Percentiles rank a stretch among this genome's conserved stretches.
Conservation (phyloP, 2,113 vertebrate species). For the Clarias macrocephalus region DNA sequence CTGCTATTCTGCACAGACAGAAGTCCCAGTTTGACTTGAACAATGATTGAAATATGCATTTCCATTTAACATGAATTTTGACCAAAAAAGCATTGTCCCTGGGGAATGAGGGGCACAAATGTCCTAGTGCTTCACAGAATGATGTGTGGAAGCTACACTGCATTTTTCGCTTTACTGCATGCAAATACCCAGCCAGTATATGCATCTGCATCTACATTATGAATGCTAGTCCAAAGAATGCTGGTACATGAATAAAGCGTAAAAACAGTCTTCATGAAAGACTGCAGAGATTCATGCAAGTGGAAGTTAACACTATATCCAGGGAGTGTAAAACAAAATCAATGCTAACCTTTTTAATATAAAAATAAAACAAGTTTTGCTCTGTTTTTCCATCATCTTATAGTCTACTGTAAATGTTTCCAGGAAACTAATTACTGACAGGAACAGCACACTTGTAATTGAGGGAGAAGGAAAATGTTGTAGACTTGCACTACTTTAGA, state of each 20-base stretch:
- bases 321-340: neutral
- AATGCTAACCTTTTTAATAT: neutral
- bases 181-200: neutral
- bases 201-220: neutral
- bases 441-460: neutral
- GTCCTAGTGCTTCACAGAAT: neutral
- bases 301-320: neutral
- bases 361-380: neutral
- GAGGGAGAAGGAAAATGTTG: neutral
- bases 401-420: neutral
- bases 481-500: neutral
- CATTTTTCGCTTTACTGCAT: neutral
- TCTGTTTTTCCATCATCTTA: neutral
- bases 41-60: neutral
- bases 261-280: neutral
- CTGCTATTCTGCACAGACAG: too few species aligned
- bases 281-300: neutral
- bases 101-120: neutral
- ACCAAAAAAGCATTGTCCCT: neutral
- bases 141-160: neutral
- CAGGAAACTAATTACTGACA: neutral
- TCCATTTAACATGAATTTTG: neutral
- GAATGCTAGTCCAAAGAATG: neutral
- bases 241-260: neutral
- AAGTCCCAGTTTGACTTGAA: too few species aligned